Evolutionary conservation across 2,113 vertebrate genomes (phyloP).

Genomic region (Puma concolor): DNA sequence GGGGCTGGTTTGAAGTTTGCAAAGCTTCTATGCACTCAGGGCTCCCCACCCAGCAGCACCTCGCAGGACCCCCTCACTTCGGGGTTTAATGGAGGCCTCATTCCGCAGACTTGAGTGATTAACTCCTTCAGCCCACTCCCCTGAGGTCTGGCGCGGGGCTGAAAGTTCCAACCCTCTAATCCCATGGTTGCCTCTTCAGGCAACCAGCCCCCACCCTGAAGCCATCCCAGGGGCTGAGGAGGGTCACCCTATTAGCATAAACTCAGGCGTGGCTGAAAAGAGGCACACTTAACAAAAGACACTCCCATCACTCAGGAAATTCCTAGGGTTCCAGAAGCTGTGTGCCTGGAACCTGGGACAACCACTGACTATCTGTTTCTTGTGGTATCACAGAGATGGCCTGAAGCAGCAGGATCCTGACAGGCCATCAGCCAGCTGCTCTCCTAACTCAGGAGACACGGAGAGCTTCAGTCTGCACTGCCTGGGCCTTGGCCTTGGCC

Average conservation of each 20-base stretch:
- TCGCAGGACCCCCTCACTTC: not conserved
- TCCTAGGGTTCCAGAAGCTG: not conserved
- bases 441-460: not conserved
- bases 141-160: not conserved
- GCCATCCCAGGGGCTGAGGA: not conserved
- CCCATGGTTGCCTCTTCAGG: not conserved
- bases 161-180: not conserved
- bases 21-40: not conserved
- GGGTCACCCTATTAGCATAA: not conserved
- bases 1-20: not conserved
- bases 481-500: fast-evolving
- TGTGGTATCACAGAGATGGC: not conserved
- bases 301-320: not conserved
- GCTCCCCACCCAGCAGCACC: not conserved
- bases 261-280: not conserved
- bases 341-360: not conserved
- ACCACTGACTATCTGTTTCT: not conserved
- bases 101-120: not conserved
- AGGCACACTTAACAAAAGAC: not conserved
- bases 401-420: not conserved
- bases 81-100: not conserved
- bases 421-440: not conserved
- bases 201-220: not conserved
- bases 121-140: not conserved
- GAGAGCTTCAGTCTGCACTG: not conserved